Evolutionary conservation across 2,797 vertebrate genomes (phyloP).

Genomic region (Danio kyathit): DNA sequence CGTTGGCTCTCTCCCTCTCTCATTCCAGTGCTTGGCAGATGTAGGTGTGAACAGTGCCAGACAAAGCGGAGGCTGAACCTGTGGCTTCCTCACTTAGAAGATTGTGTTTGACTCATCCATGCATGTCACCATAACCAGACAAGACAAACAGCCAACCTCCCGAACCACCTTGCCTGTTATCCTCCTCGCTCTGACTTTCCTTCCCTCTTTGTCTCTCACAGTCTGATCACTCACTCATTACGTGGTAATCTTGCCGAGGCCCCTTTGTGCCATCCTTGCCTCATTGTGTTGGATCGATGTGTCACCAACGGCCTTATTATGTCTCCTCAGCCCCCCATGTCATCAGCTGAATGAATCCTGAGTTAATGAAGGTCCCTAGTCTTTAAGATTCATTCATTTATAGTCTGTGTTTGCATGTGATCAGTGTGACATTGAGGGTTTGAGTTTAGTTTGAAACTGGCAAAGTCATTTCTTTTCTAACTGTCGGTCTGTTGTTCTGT

Average conservation of each 20-base stretch:
- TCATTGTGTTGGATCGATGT: constrained; percentile 75
- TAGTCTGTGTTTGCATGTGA: constrained; percentile 8
- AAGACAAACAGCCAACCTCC: constrained; percentile 38
- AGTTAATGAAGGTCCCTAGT: constrained; percentile 48
- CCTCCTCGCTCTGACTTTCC: neutral
- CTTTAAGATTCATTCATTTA: constrained; percentile 39
- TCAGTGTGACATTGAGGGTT: constrained; percentile 16
- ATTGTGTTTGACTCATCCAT: constrained; percentile 34
- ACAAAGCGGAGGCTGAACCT: constrained; percentile 32
- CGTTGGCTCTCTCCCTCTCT: constrained; percentile 3
- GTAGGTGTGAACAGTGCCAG: constrained; percentile 44
- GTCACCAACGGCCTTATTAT: constrained; percentile 63
- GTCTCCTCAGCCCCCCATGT: constrained; percentile 63
- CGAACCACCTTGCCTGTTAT: constrained; percentile 23
- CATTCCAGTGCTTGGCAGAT: constrained; percentile 43
- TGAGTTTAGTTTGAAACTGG: neutral
- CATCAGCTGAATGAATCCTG: constrained; percentile 66
- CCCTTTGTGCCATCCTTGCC: constrained; percentile 67
- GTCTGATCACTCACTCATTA: constrained; percentile 74
- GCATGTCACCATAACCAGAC: constrained; percentile 44
- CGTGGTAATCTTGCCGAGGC: constrained; percentile 73
- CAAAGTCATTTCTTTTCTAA: neutral
- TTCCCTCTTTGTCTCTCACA: constrained; percentile 27
- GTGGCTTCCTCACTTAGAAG: constrained; percentile 19
- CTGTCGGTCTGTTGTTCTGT: neutral